Evolutionary conservation across 2,797 vertebrate genomes (phyloP), one percentile per base, ranked within the genome.

Genomic region (Loriculus beryllinus): DNA sequence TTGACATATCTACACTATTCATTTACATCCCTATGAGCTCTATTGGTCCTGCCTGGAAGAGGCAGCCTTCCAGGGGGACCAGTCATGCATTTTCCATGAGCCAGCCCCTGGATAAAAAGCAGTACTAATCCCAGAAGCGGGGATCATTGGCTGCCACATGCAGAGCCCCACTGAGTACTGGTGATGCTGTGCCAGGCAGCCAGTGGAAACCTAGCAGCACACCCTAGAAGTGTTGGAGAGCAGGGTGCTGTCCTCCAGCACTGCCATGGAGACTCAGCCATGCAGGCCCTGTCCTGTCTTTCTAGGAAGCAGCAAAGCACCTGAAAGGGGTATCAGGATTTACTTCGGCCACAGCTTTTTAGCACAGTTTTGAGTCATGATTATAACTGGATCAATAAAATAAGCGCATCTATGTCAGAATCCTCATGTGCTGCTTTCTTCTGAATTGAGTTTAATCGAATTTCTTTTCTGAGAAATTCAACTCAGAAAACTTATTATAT

Each of bases 101-200:
- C 22, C 4, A 4, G 19, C 15, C 25, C 21, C 51, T 33, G 23
- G 21, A 35, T 33, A 65, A 64, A 74, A 69, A 43, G 31, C 51
- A 43, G 25, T 2, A 3, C 29, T 49, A 39, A 59, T 33, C n/a
- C n/a, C n/a, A 64, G 33, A 71, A 71, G 6, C 0, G 2, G 22
- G 3, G 11, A 47, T 14, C 2, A 0, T n/a, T 2, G 2, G 39
- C 22, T 1, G 0, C 23, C 22, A 23, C n/a, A 15, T 0, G 0
- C 7, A 1, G 28, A 67, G 28, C 31, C 26, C 33, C 0, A 4
- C 49, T 29, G 33, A 43, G 60, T 35, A 4, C 37, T 0, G 0
- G 42, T 28, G 3, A 1, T 29, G 43, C 79, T 3, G 0, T n/a
- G 13, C 37, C 75, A 56, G 52, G 42, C 63, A 65, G 47, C 42